These are phyloP conservation scores for Pomatostomus ruficeps DNA, from an alignment of 2,113 vertebrate species.

Conservation along the genomic window DNA sequence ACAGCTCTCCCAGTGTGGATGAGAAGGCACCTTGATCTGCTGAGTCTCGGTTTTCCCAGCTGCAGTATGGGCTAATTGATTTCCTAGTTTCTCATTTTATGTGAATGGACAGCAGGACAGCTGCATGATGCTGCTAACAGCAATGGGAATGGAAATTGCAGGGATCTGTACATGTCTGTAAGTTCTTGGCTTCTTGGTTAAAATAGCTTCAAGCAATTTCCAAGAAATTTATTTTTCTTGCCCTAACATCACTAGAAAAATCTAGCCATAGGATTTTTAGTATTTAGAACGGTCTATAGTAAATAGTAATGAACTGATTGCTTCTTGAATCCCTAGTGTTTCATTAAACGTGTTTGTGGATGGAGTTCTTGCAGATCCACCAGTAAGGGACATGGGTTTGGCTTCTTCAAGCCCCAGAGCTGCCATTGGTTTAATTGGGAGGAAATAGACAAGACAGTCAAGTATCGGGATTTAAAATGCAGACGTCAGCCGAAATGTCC, in stretches of 20 bases:
- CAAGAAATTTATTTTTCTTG: background rate
- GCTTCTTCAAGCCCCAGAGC: background rate
- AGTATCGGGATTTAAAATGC: background rate
- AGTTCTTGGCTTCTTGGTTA: background rate
- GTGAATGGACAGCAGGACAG: background rate
- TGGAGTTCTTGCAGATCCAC: background rate
- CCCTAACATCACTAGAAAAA: background rate
- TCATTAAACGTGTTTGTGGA: rapidly evolving
- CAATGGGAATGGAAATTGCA: background rate
- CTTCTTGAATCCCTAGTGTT: background rate
- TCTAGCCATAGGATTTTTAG: background rate
- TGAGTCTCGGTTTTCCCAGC: background rate
- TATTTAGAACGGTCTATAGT: background rate
- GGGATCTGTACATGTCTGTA: rapidly evolving
- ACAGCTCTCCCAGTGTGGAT: background rate
- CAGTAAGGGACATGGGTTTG: background rate
- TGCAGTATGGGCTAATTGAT: background rate
- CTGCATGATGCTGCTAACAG: background rate
- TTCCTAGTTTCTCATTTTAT: background rate
- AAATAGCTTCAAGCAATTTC: background rate
- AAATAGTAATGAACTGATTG: background rate
- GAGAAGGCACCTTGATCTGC: background rate
- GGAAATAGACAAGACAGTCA: background rate
- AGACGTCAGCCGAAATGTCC: background rate
- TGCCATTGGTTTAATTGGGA: background rate